phyloP scores from a whole-genome alignment of 2,113 vertebrate genomes.

The Catharus minimus region DNA sequence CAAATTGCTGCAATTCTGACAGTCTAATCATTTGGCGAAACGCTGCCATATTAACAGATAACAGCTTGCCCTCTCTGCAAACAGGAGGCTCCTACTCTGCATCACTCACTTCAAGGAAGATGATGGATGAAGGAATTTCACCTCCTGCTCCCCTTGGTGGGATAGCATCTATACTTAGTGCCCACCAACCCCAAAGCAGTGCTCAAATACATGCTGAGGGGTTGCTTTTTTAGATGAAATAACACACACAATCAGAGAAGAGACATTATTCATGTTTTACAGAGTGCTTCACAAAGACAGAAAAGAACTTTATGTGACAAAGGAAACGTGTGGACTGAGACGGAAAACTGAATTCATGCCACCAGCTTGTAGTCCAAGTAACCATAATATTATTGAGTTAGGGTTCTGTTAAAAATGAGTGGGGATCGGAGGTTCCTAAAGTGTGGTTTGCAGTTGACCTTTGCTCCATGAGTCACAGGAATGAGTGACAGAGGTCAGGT shows the following conservation, averaged over 20 bases:
- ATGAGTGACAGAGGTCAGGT: conserved; percentile 56
- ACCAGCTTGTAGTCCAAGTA: not conserved
- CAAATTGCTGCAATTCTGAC: conserved; percentile 32
- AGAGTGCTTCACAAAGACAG: not conserved
- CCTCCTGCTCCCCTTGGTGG: not conserved
- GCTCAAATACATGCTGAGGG: not conserved
- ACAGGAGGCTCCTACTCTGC: not conserved
- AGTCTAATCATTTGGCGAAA: conserved; percentile 36
- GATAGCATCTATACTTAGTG: not conserved
- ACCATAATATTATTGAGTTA: conserved; percentile 17
- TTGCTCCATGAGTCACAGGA: not conserved
- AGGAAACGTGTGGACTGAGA: not conserved
- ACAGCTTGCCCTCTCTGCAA: conserved; percentile 25
- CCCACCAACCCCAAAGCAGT: not conserved
- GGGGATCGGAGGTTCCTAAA: not conserved
- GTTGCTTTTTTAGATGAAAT: not conserved
- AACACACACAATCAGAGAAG: not conserved
- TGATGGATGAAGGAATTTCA: not conserved
- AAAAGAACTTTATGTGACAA: not conserved
- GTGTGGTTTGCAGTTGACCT: conserved; percentile 25
- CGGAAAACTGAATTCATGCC: not conserved
- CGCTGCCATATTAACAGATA: conserved; percentile 19
- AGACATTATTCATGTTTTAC: not conserved
- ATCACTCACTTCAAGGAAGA: not conserved
- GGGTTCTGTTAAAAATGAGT: not conserved